Base-by-base conservation (phyloP, 1,140 invertebrate species). In the Panulirus ornatus region DNA sequence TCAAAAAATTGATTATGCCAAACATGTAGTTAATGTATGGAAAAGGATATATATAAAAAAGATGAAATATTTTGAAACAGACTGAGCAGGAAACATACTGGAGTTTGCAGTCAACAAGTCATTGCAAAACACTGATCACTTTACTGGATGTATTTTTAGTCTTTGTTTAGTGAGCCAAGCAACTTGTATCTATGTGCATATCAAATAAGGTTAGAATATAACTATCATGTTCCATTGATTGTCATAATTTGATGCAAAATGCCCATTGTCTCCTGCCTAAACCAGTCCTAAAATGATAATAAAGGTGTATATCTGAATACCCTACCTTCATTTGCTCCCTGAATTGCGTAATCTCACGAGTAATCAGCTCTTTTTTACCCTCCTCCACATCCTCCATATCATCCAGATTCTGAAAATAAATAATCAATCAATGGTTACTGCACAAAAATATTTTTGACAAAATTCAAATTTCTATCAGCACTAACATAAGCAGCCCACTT, bases 291-390 rank as follows among this genome's bases (percentile, higher is more conserved):
- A 78, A 47, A 36, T 40, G 75, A 78, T 22, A 27, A 27, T 66
- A 5, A 30, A 66, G n/a, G 27, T 30, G 11, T 30, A 66, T 30
- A 30, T 30, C 30, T 66, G 27, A 11, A 66, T 66, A 58, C 93
- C 94, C 95, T 96, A 98, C 97, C 97, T 98, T 98, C 96, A 98
- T 98, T 89, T 97, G 97, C 95, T 99, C 98, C 84, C 98, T 96
- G 94, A 99, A 99, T 94, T 98, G 98, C 92, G 97, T 97, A 94
- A 99, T 99, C 95, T 99, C 98, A 92, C 95, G 95, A 92, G 98
- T 98, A 92, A 99, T 99, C 91, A 99, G 95, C 94, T 95, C 94
- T 91, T 98, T 96, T 94, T 99, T 99, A 93, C 98, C 98, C 94
- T 99, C 98, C 94, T 99, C 98, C 86, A 99, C 93, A 93, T 98